Evolutionary conservation across 2,113 vertebrate species (phyloP).

Genomic region (Hyaena hyaena): DNA sequence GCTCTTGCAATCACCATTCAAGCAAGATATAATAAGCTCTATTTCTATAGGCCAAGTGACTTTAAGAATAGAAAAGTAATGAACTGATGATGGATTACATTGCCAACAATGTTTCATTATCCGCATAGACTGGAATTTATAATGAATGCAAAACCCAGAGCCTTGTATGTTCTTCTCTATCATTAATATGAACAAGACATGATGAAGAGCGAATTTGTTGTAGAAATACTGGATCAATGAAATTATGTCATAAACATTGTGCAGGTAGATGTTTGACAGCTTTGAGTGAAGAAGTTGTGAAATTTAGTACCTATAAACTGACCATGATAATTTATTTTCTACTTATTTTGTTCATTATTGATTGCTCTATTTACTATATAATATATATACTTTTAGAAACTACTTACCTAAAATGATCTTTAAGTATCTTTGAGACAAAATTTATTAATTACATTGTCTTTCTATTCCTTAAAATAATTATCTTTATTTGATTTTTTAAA

Average conservation of each 20-base stretch:
- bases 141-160: conserved; percentile 53
- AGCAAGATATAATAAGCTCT: conserved; percentile 40
- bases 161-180: background rate
- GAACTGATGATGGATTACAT: conserved; percentile 26
- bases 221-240: background rate
- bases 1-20: conserved; percentile 33
- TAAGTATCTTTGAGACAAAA: background rate
- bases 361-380: background rate
- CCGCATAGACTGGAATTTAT: conserved; percentile 36
- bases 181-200: conserved; percentile 67
- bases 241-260: conserved; percentile 3
- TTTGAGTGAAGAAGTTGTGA: background rate
- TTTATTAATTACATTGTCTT: background rate
- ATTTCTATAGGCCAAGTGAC: background rate
- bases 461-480: background rate
- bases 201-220: conserved; percentile 12
- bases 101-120: conserved; percentile 58
- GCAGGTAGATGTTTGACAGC: background rate
- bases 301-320: background rate
- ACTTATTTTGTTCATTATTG: background rate
- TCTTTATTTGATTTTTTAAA: too few species aligned
- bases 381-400: background rate
- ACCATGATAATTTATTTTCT: background rate
- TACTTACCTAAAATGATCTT: background rate
- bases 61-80: conserved; percentile 29